Base-by-base conservation (phyloP, 2,888 invertebrate species). In the Apodemia duryi region DNA sequence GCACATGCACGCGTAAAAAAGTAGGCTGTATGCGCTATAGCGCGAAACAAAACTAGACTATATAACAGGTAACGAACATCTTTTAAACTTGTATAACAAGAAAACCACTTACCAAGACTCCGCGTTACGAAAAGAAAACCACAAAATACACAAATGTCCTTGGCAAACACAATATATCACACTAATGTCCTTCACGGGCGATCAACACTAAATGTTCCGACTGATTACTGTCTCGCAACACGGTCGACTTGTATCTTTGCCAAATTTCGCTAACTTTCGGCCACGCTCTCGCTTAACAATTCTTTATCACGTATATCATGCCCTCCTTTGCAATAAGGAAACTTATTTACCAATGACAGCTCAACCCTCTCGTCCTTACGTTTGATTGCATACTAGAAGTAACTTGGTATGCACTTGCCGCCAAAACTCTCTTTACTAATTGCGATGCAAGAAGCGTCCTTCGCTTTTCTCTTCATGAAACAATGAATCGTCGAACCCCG, bases 391-490 rank as follows among this genome's bases (percentile, higher is more conserved):
- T 13, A 65, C 65, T 65, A 60, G 6, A 41, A 60, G 77, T 35
- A 75, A 83, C 81, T 89, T 85, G 74, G 88, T 85, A 86, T 88
- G 89, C 87, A 86, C 81, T 82, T 77, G 83, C 79, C 83, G 84
- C 84, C 86, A 77, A 85, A 90, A 86, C 88, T 90, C 91, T 91
- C 91, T 88, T 88, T 71, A 75, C 81, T 84, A 81, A 88, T 91
- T 90, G 77, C 71, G 74, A 91, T 91, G 89, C 91, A 77, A 68
- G 76, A 71, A 78, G 83, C 84, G 89, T 90, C 73, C 83, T 73
- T 75, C 78, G 82, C 87, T 85, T 88, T 88, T 86, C 88, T 89
- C 88, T 86, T 87, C 80, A 84, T 82, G 80, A 80, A 81, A 87
- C 84, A 84, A 87, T 88, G 77, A 82, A 76, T 80, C 75, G 77